Evolutionary conservation across 2,888 invertebrate species (phyloP).

Genomic region (Drosophila niveifrons): DNA sequence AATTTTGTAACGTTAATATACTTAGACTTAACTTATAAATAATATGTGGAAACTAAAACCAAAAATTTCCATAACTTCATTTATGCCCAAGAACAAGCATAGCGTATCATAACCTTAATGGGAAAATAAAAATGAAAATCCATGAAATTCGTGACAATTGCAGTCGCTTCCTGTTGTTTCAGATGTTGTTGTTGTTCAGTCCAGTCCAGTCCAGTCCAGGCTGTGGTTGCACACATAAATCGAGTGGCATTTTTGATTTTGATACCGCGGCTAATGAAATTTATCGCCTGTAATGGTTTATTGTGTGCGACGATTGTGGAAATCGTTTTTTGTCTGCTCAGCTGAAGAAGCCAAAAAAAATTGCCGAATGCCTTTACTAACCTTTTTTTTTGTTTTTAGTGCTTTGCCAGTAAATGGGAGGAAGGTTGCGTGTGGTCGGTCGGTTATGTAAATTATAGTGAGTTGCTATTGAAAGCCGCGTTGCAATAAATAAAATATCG

Average conservation of each 20-base stretch:
- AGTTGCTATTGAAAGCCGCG: constrained; percentile 76
- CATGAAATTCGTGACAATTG: constrained; percentile 55
- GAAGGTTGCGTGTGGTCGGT: neutral
- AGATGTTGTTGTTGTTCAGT: constrained; percentile 1
- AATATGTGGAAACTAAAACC: no score
- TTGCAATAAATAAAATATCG: constrained; percentile 70
- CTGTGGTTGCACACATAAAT: constrained; percentile 72
- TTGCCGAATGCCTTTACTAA: constrained; percentile 57
- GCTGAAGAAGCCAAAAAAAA: constrained; percentile 41
- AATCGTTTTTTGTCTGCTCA: constrained; percentile 59
- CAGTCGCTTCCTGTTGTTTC: constrained; percentile 55
- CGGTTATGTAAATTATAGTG: constrained; percentile 64
- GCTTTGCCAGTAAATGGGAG: neutral
- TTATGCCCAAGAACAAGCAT: constrained; percentile 41
- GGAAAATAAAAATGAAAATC: constrained; percentile 21
- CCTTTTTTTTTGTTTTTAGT: neutral
- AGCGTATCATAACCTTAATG: constrained; percentile 40
- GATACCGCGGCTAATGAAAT: constrained; percentile 76
- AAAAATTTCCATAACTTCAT: constrained; percentile 17
- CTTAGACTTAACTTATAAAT: no score
- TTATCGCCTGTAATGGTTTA: constrained; percentile 81
- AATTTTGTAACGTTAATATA: no score
- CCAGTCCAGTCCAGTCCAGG: constrained; percentile 19
- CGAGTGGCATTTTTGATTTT: constrained; percentile 74
- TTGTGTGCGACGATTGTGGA: constrained; percentile 75